phyloP scores from a whole-genome alignment of 2,113 vertebrate genomes.

The Hystrix cristata region DNA sequence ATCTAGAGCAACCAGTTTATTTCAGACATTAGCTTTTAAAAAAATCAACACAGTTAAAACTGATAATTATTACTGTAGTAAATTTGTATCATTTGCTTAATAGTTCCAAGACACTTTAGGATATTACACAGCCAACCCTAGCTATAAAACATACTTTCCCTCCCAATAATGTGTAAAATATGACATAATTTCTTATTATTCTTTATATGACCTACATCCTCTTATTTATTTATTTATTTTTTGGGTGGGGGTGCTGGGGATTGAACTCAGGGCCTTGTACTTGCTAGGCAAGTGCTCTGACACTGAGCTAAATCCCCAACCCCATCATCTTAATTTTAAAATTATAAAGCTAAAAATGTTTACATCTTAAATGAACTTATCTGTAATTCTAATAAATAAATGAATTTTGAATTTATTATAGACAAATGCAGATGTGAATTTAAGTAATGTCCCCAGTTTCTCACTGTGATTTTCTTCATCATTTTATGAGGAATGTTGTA shows the following conservation, averaged over 20 bases:
- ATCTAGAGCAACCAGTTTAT: background rate
- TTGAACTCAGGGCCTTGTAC: too few relatives aligned
- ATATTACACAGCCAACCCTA: background rate
- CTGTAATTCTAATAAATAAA: slow-evolving; percentile 17
- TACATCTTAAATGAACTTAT: background rate
- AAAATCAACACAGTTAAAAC: slow-evolving; percentile 1
- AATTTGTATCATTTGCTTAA: background rate
- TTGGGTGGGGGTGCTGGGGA: too few relatives aligned
- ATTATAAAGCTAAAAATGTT: slow-evolving; percentile 14
- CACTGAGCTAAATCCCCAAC: too few relatives aligned
- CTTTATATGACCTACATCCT: background rate
- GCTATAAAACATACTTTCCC: background rate
- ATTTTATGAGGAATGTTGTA: background rate
- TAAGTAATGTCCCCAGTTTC: background rate
- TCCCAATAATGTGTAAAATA: background rate
- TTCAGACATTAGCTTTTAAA: background rate
- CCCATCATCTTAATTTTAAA: slow-evolving; percentile 51
- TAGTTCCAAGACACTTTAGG: background rate
- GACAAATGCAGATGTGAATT: background rate
- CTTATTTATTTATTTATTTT: too few relatives aligned
- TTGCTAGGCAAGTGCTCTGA: too few relatives aligned
- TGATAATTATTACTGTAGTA: background rate
- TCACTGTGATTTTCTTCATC: slow-evolving; percentile 15
- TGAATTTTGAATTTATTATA: background rate
- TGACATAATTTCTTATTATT: background rate